A percentile compares a stretch with the other conserved stretches of the same genome.
Conservation (phyloP, 2,888 invertebrate species). For the Drosophila ustulata region DNA sequence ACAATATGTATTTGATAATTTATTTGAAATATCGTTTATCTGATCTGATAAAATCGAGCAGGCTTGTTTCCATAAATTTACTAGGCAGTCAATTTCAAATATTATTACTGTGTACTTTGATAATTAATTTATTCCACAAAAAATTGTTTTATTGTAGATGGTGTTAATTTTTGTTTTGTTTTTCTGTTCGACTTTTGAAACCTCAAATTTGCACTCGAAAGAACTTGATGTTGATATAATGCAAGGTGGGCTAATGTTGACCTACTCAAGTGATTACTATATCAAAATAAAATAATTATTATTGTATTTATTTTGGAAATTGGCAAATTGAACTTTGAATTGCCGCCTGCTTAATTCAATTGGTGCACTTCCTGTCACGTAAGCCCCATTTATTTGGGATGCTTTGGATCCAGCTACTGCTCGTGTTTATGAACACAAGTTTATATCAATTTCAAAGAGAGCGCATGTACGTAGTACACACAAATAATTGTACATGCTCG, state of each 20-base stretch:
- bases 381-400: conserved; percentile 12
- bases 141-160: too few species aligned
- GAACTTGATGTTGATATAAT: not conserved
- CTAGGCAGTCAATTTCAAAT: too few species aligned
- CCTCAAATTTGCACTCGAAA: not conserved
- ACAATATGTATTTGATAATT: too few species aligned
- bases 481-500: conserved; percentile 20
- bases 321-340: not conserved
- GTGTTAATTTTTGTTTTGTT: too few species aligned
- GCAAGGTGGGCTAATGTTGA: not conserved
- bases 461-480: conserved; percentile 11
- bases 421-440: not conserved
- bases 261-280: not conserved
- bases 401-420: not conserved
- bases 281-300: too few species aligned
- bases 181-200: too few species aligned
- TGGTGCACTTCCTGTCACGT: not conserved
- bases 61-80: too few species aligned
- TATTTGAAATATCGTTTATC: too few species aligned
- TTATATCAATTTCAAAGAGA: conserved; percentile 46
- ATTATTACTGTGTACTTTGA: too few species aligned
- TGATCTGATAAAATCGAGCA: too few species aligned
- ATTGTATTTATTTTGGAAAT: not conserved
- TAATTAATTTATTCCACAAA: too few species aligned
- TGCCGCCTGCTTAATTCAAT: not conserved